Conservation (phyloP, 2,797 vertebrate genomes). For the Spinus pinus region DNA sequence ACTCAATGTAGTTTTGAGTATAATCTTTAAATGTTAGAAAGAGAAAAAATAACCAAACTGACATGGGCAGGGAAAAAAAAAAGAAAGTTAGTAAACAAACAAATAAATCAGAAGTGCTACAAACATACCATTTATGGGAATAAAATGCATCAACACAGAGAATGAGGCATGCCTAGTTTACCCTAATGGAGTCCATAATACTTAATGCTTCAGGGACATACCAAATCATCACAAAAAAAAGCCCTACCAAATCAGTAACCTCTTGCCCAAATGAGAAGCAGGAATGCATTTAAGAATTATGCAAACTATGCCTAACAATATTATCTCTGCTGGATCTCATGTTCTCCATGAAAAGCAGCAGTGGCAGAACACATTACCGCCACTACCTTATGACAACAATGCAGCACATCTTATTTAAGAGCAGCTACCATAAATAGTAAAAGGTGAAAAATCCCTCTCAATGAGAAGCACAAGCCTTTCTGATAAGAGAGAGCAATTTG, state of each 20-base stretch:
- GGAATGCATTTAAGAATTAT: conserved; percentile 17
- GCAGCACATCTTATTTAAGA: neutral
- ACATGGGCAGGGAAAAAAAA: rapidly evolving
- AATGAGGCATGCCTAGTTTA: neutral
- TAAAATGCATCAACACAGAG: neutral
- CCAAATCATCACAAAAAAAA: neutral
- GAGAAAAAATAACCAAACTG: neutral
- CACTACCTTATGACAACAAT: neutral
- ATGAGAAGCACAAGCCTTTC: conserved; percentile 4
- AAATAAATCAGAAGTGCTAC: neutral
- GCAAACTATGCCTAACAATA: neutral
- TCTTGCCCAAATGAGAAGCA: neutral
- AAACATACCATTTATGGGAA: neutral
- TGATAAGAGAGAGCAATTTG: neutral
- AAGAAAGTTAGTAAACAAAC: neutral
- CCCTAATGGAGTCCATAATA: neutral
- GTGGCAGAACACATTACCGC: neutral
- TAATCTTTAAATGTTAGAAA: neutral
- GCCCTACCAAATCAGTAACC: neutral
- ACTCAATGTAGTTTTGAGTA: neutral
- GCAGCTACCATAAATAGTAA: neutral
- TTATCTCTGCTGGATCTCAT: neutral
- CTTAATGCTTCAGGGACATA: neutral
- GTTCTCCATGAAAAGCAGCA: neutral
- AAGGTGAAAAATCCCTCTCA: neutral